These are phyloP conservation scores for Temnothorax unifasciatus DNA, from an alignment of 2,888 invertebrate species.

Conservation along the genomic window DNA sequence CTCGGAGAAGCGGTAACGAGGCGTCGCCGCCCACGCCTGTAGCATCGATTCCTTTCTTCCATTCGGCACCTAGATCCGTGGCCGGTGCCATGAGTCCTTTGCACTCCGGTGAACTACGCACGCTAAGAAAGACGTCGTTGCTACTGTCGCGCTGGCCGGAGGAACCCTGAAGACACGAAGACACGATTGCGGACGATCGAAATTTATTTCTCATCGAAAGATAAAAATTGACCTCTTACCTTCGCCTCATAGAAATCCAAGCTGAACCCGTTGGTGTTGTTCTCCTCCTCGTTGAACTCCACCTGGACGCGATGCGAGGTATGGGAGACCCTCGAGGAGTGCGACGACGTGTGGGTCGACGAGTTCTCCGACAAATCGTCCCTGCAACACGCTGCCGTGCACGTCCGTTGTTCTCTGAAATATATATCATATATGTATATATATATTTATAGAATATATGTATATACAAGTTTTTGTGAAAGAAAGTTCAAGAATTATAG, in stretches of 20 bases:
- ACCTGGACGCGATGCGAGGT: constrained; percentile 78
- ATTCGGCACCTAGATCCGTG: constrained; percentile 83
- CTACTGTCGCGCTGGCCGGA: constrained; percentile 79
- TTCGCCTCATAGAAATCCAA: constrained; percentile 83
- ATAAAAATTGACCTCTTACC: constrained; percentile 67
- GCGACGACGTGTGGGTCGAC: constrained; percentile 81
- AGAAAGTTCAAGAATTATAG: neutral
- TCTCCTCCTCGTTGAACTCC: constrained; percentile 80
- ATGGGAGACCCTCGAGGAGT: constrained; percentile 79
- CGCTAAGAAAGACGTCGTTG: constrained; percentile 83
- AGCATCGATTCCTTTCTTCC: constrained; percentile 81
- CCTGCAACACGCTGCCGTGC: constrained; percentile 85
- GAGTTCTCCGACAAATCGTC: constrained; percentile 84
- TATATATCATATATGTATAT: no score
- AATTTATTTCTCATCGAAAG: neutral
- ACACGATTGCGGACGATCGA: neutral
- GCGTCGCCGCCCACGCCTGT: constrained; percentile 83
- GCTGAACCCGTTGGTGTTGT: constrained; percentile 82
- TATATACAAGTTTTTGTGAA: neutral
- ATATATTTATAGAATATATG: neutral
- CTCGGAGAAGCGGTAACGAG: constrained; percentile 88
- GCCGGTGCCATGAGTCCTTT: constrained; percentile 84
- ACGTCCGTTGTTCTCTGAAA: constrained; percentile 82
- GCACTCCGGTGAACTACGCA: constrained; percentile 84
- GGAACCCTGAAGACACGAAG: constrained; percentile 72